Base-by-base conservation (phyloP, 2,113 vertebrate species). In the Herpailurus yagouaroundi region DNA sequence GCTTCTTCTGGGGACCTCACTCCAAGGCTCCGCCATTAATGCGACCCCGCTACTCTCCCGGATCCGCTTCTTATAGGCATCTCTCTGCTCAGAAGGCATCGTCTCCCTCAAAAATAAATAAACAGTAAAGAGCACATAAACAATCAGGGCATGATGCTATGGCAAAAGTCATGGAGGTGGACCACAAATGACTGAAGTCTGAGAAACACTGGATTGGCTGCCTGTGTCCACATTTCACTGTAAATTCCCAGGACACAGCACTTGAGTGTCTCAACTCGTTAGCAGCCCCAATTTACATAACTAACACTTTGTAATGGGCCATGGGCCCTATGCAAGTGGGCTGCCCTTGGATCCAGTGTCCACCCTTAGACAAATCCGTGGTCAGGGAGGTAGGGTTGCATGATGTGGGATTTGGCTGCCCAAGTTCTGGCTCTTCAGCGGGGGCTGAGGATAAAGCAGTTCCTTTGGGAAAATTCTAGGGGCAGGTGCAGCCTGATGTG, bases 11-110 rank as follows among this genome's bases (percentile, higher is more conserved):
- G 29, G 21, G 13, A 4, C 18, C 31, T 86, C 11, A 27, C 5
- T 81, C 45, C 63, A 48, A 12, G 2, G 19, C n/a, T 79, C 7
- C 38, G 33, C 41, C 18, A 15, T 63, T 60, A 25, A 48, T 13
- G 4, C 0, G 0, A 19, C 38, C 29, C 66, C 12, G 3, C 12
- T 45, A 1, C 52, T 63, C 29, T 14, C 31, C 29, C 66, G 29
- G 38, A 14, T 64, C 84, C 31, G 29, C 25, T 41, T 71, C 25
- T 41, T 71, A 13, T 69, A 21, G 7, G 36, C 31, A 25, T 33
- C 19, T 2, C 41, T 81, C 68, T 36, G 33, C 45, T 45, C 45
- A 45, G 45, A 45, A 45, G 45, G 45, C 45, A 45, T 45, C 45
- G 45, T 45, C 8, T 60, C 57, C 9, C 21, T 60, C 7, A 23